Evolutionary conservation across 2,113 vertebrate genomes (phyloP).

Genomic region (Otocyon megalotis): DNA sequence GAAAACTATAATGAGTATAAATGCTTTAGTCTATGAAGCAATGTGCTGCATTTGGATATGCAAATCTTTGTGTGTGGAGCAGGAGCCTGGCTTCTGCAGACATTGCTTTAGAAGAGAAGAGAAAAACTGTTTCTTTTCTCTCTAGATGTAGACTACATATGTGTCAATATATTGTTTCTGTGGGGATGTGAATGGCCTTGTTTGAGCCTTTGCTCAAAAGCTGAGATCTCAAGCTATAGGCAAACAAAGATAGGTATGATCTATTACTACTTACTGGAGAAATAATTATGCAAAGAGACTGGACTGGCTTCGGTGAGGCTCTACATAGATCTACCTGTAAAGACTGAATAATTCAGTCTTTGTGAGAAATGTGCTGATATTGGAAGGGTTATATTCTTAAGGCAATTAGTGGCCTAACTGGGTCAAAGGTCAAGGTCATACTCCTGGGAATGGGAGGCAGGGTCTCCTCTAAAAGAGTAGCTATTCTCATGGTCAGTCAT

Average conservation of each 20-base stretch:
- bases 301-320: slow-evolving; percentile 18
- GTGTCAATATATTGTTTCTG: background rate
- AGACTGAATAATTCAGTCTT: background rate
- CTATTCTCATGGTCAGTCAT: background rate
- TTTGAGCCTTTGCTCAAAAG: background rate
- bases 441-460: background rate
- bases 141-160: background rate
- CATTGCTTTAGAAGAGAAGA: background rate
- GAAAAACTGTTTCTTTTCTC: slow-evolving; percentile 21
- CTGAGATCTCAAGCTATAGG: background rate
- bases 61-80: slow-evolving; percentile 12
- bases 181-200: background rate
- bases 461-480: background rate
- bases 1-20: slow-evolving; percentile 28
- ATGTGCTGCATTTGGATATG: background rate
- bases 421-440: slow-evolving; percentile 42
- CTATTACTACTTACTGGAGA: background rate
- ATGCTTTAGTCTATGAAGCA: slow-evolving; percentile 28
- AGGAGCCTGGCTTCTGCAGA: background rate
- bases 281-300: background rate
- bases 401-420: background rate
- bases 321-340: background rate
- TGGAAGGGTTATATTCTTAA: background rate
- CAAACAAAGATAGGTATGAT: background rate
- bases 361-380: slow-evolving; percentile 14